Base-by-base conservation (phyloP, 2,797 vertebrate species). In the Choloepus didactylus region DNA sequence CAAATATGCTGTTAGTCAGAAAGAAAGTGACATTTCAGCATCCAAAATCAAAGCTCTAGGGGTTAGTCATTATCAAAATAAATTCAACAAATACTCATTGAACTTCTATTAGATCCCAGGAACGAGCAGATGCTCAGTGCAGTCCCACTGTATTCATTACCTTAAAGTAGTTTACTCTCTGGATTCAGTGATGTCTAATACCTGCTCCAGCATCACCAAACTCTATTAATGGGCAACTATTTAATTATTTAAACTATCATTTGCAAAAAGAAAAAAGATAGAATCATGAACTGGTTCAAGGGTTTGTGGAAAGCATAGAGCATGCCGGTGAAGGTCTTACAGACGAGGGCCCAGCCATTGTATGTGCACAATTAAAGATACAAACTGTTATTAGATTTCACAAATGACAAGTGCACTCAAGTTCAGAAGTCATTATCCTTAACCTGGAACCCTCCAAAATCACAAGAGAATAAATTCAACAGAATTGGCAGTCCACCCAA, bases 41-140 rank as follows among this genome's bases (percentile, higher is more conserved):
- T 54, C 18, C 44, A 75, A 81, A 85, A 81, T 66, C 41, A 87
- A 95, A 60, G 59, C 38, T 80, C 77, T 89, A 64, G 35, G 35
- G 38, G 5, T 77, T 85, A 7, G 15, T 83, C 44, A 46, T 84
- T 67, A 85, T 60, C 80, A 31, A 62, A 38, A 64, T 29, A 35
- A 87, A 79, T 83, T 79, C 38, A 54, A 75, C 14, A 77, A 77
- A 66, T 41, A 15, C 27, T 85, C 23, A 54, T 14, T 82, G 85
- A 76, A 69, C 9, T 41, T 83, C 2, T 1, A 56, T 19, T 67
- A 14, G n/a, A 44, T 87, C 12, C 23, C 44, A 70, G 23, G 44
- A 79, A 9, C 9, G 67, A 56, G 49, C 25, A 9, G 77, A 25
- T 56, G 82, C 18, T 51, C 35, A 12, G 35, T 64, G 38, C 4